Conservation (phyloP, 2,113 vertebrate species). For the Rafetus swinhoei region DNA sequence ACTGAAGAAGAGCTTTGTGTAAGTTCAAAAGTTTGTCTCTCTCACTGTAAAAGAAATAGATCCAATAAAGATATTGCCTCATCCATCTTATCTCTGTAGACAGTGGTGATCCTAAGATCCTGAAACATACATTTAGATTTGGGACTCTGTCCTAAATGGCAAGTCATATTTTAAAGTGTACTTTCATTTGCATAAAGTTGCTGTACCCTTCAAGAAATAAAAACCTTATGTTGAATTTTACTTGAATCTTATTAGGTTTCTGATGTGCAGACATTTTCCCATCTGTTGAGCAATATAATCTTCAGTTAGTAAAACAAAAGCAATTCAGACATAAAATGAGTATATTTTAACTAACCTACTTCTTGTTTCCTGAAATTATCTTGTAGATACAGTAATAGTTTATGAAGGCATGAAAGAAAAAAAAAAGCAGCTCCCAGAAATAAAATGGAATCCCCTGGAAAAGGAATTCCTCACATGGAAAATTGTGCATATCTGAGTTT, state of each 20-base stretch:
- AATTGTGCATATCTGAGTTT: not conserved
- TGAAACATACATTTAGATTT: constrained; percentile 45
- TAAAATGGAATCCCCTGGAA: not conserved
- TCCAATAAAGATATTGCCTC: not conserved
- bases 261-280: constrained; percentile 72
- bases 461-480: not conserved
- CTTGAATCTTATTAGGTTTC: constrained; percentile 71
- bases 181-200: constrained; percentile 59
- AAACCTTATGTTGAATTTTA: constrained; percentile 74
- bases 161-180: constrained; percentile 59
- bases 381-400: not conserved
- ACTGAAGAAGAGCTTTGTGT: not conserved
- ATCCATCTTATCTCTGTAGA: not conserved
- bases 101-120: constrained; percentile 15
- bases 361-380: constrained; percentile 43
- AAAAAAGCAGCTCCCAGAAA: not conserved
- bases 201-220: constrained; percentile 68
- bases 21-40: too few species aligned
- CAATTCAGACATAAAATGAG: constrained; percentile 52
- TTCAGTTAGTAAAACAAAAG: constrained; percentile 58
- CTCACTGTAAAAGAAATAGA: too few species aligned
- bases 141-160: constrained; percentile 45
- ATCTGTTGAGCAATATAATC: constrained; percentile 71
- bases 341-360: constrained; percentile 72
- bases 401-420: not conserved